These are phyloP conservation scores for Corydoras maculifer DNA, from an alignment of 2,113 vertebrate species.

Conservation along the genomic window DNA sequence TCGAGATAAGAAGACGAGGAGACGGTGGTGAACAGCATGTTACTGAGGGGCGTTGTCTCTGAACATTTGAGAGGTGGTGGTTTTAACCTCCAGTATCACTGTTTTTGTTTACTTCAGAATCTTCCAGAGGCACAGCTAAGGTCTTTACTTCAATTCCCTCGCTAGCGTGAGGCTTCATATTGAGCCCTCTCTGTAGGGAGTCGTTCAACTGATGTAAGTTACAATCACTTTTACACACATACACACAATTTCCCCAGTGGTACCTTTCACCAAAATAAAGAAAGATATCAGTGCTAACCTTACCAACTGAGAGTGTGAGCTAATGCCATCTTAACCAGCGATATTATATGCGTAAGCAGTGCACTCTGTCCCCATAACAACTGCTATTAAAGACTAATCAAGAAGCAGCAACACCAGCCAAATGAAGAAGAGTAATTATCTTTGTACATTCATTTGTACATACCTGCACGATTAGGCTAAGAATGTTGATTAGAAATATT, in stretches of 20 bases:
- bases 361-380: constrained; percentile 26
- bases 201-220: neutral
- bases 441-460: neutral
- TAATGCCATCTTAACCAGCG: neutral
- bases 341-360: constrained; percentile 6
- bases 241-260: neutral
- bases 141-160: constrained; percentile 11
- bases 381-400: constrained; percentile 24
- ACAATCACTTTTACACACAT: neutral
- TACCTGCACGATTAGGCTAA: neutral
- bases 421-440: constrained; percentile 13
- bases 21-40: neutral
- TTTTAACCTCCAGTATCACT: neutral
- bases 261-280: constrained; percentile 17
- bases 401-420: neutral
- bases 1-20: too few species aligned
- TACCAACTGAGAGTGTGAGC: neutral
- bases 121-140: neutral
- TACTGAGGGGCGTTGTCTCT: neutral
- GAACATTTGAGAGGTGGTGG: neutral
- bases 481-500: constrained; percentile 3
- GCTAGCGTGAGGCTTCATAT: constrained; percentile 8
- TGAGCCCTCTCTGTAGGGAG: constrained; percentile 9
- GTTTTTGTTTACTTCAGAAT: constrained; percentile 28
- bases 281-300: neutral